Evolutionary conservation across 2,888 invertebrate species (phyloP).

Genomic region (Hydriomena furcata): DNA sequence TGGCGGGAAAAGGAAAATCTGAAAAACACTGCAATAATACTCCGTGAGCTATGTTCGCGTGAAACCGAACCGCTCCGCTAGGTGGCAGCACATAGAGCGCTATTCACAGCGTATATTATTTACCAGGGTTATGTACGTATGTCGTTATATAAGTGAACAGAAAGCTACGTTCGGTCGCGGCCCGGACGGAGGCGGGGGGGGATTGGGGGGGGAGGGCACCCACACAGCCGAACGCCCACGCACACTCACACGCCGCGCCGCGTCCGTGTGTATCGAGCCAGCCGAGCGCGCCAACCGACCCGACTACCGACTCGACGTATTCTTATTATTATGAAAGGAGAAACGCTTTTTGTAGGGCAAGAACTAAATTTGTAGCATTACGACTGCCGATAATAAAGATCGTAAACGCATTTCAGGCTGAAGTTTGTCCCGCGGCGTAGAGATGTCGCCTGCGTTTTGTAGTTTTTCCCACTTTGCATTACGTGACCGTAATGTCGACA

Average conservation of each 20-base stretch:
- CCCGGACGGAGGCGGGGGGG: conserved; percentile 35
- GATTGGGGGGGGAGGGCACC: conserved; percentile 33
- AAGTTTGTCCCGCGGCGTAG: conserved; percentile 74
- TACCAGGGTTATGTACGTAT: conserved; percentile 74
- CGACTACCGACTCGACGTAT: conserved; percentile 81
- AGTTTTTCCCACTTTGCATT: conserved; percentile 45
- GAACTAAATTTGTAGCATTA: conserved; percentile 83
- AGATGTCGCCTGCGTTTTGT: conserved; percentile 69
- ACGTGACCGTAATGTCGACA: conserved; percentile 42
- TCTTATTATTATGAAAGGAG: conserved; percentile 85
- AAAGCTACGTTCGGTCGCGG: conserved; percentile 72
- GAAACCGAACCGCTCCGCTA: conserved; percentile 67
- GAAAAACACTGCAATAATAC: conserved; percentile 57
- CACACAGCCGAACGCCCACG: conserved; percentile 43
- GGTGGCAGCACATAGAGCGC: conserved; percentile 81
- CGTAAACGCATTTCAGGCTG: conserved; percentile 80
- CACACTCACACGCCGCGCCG: conserved; percentile 53
- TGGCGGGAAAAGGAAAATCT: conserved; percentile 61
- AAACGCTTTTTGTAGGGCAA: conserved; percentile 84
- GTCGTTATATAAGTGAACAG: conserved; percentile 82
- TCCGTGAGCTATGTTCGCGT: conserved; percentile 55
- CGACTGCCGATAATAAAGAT: conserved; percentile 79
- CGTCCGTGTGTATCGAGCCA: conserved; percentile 75
- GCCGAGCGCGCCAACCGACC: conserved; percentile 69
- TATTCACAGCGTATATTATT: conserved; percentile 80